phyloP scores from a whole-genome alignment of 2,797 vertebrate species.

The Platalea minor region DNA sequence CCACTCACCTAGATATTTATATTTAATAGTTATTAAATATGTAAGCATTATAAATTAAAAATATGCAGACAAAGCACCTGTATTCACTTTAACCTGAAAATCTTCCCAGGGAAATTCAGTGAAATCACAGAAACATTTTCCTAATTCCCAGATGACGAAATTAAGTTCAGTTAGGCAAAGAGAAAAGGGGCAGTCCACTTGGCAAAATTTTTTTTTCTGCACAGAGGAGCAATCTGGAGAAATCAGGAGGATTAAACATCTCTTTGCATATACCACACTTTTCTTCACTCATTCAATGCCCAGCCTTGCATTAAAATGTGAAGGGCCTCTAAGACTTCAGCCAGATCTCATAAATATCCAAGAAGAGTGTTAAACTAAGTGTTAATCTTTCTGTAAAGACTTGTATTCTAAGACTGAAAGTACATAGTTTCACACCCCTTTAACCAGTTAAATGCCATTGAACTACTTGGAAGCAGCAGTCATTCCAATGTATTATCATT shows the following conservation, averaged over 20 bases:
- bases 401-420: background rate
- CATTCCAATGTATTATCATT: background rate
- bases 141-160: background rate
- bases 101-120: background rate
- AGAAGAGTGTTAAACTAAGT: background rate
- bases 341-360: background rate
- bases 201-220: background rate
- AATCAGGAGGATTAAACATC: background rate
- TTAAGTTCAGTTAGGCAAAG: background rate
- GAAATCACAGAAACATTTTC: background rate
- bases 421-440: background rate
- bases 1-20: background rate
- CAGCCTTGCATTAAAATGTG: background rate
- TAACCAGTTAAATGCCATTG: background rate
- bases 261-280: background rate
- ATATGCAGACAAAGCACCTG: background rate
- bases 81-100: background rate
- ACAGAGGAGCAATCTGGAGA: background rate
- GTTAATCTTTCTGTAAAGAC: background rate
- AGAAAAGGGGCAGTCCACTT: background rate
- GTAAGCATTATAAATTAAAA: background rate
- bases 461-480: background rate
- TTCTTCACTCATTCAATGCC: background rate
- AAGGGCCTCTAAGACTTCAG: background rate
- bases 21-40: background rate